Evolutionary conservation across 2,113 vertebrate genomes (phyloP), one percentile per base, ranked within the genome.

Genomic region (Pelusios castaneus): DNA sequence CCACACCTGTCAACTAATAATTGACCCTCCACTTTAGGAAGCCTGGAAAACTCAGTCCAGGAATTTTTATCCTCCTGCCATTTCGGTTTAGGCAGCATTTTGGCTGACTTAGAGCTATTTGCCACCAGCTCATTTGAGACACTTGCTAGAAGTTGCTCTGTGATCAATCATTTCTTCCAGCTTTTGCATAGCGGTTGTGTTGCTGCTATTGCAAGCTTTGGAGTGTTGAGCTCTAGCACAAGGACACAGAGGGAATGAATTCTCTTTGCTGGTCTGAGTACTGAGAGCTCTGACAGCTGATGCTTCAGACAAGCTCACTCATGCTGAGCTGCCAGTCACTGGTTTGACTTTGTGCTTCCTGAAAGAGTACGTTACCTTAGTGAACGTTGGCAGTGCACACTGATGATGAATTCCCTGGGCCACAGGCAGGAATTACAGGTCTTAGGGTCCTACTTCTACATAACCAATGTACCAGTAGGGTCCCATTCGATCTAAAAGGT

Each of bases 31-130:
- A 47, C 41, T 11, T 76, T 76, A 70, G 43, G 0, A 0, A 80
- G 60, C 1, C 0, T 0, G 0, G 60, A 70, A 85, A 88, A 29
- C 22, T 31, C 34, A 70, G 63, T 12, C 0, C 2, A 80, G 41
- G 31, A 22, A 5, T n/a, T 73, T 52, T 55, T 14, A 8, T 80
- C 60, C n/a, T 0, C 2, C 47, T 67, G 43, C 80, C 82, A 11
- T 82, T 89, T 84, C 75, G 19, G 14, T 58, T 84, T 52, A 45
- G 60, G 14, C 19, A 80, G 85, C 0, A 0, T 34, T 56, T 38
- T 47, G 16, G 14, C 45, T 55, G 27, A 79, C 56, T 80, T 1
- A 0, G 43, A 81, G 21, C 25, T 80, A 34, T 34, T 31, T 34
- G n/a, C 34, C 45, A 47, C n/a, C 58, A 89, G 17, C 21, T 85